phyloP scores from a whole-genome alignment of 2,888 invertebrate genomes.

The Platycheirus albimanus region DNA sequence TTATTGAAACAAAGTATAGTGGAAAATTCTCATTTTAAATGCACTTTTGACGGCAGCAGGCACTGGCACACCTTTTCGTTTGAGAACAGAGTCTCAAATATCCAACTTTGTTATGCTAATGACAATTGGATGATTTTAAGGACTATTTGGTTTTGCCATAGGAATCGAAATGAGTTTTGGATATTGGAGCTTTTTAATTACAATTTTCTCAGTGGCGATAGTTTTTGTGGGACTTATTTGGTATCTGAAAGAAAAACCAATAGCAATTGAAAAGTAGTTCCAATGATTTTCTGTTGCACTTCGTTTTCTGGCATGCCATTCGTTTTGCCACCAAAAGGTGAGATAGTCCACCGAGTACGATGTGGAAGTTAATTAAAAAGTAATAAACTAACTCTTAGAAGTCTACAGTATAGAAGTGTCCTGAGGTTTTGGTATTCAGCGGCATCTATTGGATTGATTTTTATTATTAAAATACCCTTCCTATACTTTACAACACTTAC shows the following conservation, averaged over 20 bases:
- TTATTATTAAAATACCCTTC: too few species aligned
- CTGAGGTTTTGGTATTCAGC: too few species aligned
- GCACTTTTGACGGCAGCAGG: slow-evolving; percentile 32
- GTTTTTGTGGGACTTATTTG: not conserved
- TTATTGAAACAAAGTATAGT: slow-evolving; percentile 2
- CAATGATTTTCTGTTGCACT: too few species aligned
- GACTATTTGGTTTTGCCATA: not conserved
- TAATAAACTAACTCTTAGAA: too few species aligned
- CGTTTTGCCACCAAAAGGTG: too few species aligned
- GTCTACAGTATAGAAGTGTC: too few species aligned
- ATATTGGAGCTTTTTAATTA: not conserved
- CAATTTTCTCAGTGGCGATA: not conserved
- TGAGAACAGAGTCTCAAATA: not conserved
- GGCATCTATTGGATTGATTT: too few species aligned
- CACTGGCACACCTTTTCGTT: slow-evolving; percentile 2
- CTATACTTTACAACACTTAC: too few species aligned
- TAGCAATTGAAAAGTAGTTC: not conserved
- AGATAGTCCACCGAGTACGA: too few species aligned
- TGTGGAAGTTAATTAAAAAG: too few species aligned
- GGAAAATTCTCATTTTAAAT: slow-evolving; percentile 33
- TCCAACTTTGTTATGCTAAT: slow-evolving; percentile 39
- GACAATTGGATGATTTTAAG: not conserved
- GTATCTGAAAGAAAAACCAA: slow-evolving; percentile 6
- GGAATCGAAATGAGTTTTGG: slow-evolving; percentile 18
- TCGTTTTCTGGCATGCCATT: too few species aligned